phyloP scores from a whole-genome alignment of 2,888 invertebrate genomes.

The Cactoblastis cactorum region DNA sequence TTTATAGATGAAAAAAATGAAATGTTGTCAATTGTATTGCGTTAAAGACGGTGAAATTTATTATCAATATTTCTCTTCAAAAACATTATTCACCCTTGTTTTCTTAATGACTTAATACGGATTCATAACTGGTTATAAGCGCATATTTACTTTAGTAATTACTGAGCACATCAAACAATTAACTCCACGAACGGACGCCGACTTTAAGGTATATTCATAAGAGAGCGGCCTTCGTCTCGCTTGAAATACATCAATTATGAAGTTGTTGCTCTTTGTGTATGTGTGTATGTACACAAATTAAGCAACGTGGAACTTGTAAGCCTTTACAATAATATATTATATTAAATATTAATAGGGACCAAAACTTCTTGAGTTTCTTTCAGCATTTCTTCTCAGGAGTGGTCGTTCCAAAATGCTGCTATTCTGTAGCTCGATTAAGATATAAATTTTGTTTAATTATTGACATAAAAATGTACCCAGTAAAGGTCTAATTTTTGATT shows the following conservation, averaged over 20 bases:
- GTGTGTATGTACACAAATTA: too few species aligned
- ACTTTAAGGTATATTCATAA: background rate
- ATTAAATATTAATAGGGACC: too few species aligned
- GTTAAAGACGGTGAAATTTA: background rate
- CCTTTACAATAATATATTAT: too few species aligned
- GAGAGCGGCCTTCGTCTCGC: background rate
- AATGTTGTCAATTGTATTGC: background rate
- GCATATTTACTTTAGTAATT: conserved; percentile 9
- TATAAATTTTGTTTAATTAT: too few species aligned
- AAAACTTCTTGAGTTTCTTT: too few species aligned
- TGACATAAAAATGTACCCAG: too few species aligned
- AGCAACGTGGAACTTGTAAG: too few species aligned
- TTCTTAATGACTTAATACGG: background rate
- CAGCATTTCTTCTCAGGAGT: too few species aligned
- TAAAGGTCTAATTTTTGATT: too few species aligned
- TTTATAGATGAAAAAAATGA: too few species aligned
- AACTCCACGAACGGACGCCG: conserved; percentile 2
- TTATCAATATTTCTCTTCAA: background rate
- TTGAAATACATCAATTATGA: conserved; percentile 18
- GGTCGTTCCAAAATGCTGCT: too few species aligned
- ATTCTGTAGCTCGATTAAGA: too few species aligned
- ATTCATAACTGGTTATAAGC: conserved; percentile 7
- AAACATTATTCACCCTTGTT: conserved; percentile 1
- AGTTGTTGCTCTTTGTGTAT: conserved; percentile 20
- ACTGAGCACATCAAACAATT: conserved; percentile 7